phyloP scores from a whole-genome alignment of 1,140 invertebrate species.

The Portunus trituberculatus region DNA sequence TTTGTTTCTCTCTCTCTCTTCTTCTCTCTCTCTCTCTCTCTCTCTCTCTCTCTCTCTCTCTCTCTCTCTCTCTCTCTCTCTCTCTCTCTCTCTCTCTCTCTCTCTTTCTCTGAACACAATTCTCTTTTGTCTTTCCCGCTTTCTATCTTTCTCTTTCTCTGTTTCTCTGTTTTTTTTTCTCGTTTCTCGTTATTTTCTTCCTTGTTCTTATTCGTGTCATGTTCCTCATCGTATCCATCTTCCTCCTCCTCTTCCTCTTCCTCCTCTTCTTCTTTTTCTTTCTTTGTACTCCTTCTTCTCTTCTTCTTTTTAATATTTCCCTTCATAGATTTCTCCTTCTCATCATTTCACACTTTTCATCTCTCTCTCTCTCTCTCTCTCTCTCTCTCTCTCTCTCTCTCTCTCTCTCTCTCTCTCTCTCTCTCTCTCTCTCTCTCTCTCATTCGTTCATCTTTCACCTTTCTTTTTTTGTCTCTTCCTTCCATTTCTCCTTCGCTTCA shows the following conservation, averaged over 20 bases:
- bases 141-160: background rate
- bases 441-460: background rate
- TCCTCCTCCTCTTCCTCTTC: background rate
- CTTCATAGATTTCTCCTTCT: background rate
- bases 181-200: no score
- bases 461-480: slow-evolving; percentile 12
- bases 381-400: background rate
- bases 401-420: slow-evolving; percentile 11
- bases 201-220: background rate
- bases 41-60: slow-evolving; percentile 25
- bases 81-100: background rate
- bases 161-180: background rate
- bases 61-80: slow-evolving; percentile 39
- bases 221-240: background rate
- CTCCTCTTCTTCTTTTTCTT: background rate
- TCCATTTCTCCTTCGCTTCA: background rate
- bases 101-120: background rate
- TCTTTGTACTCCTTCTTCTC: background rate
- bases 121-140: background rate
- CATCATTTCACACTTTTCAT: background rate
- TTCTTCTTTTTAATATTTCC: background rate
- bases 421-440: slow-evolving; percentile 1
- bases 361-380: background rate
- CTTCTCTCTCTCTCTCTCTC: background rate
- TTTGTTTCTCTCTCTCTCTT: background rate